Evolutionary conservation across 2,888 invertebrate genomes (phyloP), one percentile per base, ranked within the genome.

Genomic region (Heliconius hortense): DNA sequence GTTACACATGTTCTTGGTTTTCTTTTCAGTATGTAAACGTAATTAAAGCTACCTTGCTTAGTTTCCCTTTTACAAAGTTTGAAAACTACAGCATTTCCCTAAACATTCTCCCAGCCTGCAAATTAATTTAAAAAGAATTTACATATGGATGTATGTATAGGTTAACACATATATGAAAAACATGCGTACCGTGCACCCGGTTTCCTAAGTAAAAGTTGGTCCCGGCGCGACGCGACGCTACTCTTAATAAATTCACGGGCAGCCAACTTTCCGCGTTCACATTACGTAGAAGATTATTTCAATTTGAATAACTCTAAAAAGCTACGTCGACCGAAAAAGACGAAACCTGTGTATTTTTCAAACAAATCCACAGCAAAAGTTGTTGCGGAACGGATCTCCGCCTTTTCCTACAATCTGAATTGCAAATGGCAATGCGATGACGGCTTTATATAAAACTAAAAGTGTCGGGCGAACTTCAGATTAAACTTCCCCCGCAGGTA

Each of bases 381-480:
- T 89, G 87, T 84, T 78, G 84, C 88, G 87, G 83, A 86, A 86
- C 88, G 85, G 84, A 86, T 85, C 82, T 85, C 89, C 89, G 92
- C 91, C 92, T 91, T 92, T 93, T 92, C 89, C 88, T 84, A 89
- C 88, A 84, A 92, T 93, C 91, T 92, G 93, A 91, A 94, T 93
- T 94, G 93, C 93, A 93, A 94, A 94, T 93, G 83, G 85, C 88
- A 84, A 83, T 86, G 89, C 87, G 91, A 92, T 91, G 92, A 92
- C 91, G 89, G 85, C 90, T 90, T 88, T 87, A 88, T 89, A 89
- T 90, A 88, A 89, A 93, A 94, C 94, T 94, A 93, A 93, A 94
- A 94, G 93, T 94, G 93, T 90, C 90, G 86, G 87, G 88, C 92
- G 92, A 93, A 94, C 93, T 94, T 93, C 86, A 89, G 89, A 93